Percentiles rank a stretch among this genome's conserved stretches.
These are phyloP conservation scores for Acanthosepion esculentum DNA, from an alignment of 2,888 invertebrate genomes.

Conservation along the genomic window DNA sequence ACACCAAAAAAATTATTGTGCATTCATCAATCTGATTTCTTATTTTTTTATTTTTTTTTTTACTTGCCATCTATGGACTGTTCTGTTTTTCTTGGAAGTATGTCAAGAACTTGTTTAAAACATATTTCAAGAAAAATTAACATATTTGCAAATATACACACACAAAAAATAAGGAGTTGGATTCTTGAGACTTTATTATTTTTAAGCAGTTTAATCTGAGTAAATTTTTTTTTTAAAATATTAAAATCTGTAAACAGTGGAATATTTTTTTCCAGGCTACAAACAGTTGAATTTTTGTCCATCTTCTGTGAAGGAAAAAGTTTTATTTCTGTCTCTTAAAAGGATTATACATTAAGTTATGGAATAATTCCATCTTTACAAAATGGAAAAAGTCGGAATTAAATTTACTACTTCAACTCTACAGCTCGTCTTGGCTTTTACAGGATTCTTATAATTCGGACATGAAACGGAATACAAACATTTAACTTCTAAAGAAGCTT, in stretches of 20 bases:
- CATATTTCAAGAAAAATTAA: neutral
- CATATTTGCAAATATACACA: neutral
- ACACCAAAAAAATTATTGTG: too few species aligned
- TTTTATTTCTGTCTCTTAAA: neutral
- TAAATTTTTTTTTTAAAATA: neutral
- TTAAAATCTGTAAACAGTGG: neutral
- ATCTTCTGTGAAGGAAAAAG: neutral
- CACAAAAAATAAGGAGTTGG: neutral
- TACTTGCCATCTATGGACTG: too few species aligned
- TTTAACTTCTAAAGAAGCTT: neutral
- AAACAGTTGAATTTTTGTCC: neutral
- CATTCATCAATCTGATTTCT: too few species aligned
- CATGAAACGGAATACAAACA: neutral
- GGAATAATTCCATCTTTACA: neutral
- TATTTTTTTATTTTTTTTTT: too few species aligned
- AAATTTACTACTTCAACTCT: neutral
- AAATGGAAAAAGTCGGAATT: neutral
- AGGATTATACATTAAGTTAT: neutral
- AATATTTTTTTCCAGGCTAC: neutral
- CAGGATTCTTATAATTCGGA: neutral
- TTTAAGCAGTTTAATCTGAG: neutral
- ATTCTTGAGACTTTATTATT: neutral
- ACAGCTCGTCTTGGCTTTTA: neutral
- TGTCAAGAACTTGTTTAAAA: neutral
- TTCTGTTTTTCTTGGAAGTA: neutral